Evolutionary conservation across 1,140 invertebrate genomes (phyloP).

Genomic region (Melanaphis sacchari): DNA sequence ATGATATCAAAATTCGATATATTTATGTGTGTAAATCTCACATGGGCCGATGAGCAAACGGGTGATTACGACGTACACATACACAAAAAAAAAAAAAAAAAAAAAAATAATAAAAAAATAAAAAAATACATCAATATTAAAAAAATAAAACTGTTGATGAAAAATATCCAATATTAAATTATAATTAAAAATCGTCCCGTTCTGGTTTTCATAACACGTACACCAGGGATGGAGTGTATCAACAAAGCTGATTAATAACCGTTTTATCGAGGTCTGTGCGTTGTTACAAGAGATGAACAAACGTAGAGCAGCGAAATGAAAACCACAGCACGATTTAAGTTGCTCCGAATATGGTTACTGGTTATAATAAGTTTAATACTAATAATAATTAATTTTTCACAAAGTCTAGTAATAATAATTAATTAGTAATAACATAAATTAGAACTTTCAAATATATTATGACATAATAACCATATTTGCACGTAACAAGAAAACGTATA

Average conservation of each 20-base stretch:
- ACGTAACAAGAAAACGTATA: background rate
- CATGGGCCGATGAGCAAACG: background rate
- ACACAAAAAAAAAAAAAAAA: no score
- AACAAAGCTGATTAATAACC: constrained; percentile 34
- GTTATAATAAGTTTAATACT: background rate
- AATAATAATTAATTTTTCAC: background rate
- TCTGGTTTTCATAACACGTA: constrained; percentile 1
- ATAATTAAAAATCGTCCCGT: constrained; percentile 13
- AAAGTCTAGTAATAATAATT: no score
- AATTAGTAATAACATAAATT: no score
- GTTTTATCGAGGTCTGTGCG: background rate
- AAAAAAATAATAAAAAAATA: background rate
- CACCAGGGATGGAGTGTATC: background rate
- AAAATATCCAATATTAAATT: constrained; percentile 32
- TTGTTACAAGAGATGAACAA: background rate
- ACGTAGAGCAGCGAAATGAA: background rate
- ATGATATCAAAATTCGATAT: background rate
- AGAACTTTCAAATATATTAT: background rate
- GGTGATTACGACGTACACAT: background rate
- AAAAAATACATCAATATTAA: background rate
- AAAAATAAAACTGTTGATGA: background rate
- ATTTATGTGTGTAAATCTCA: background rate
- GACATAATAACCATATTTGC: background rate
- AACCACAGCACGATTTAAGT: background rate
- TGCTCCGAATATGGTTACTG: background rate